Percentiles rank a stretch among this genome's conserved stretches.
Evolutionary conservation across 1,140 invertebrate species (phyloP).

Genomic region (Drosophila bocki): DNA sequence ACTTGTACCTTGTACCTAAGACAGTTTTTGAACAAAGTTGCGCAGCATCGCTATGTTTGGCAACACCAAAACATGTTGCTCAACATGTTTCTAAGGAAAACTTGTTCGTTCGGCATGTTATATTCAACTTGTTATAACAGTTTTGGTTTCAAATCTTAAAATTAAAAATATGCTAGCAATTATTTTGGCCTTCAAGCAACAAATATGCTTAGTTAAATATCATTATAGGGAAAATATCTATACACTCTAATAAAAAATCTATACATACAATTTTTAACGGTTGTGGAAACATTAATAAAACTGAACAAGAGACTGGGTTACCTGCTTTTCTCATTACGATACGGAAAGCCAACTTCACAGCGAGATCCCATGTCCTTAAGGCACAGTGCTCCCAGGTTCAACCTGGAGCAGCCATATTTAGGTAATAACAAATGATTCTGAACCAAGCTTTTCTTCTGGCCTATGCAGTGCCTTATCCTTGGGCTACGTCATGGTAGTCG

Average conservation of each 20-base stretch:
- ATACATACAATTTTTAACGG: background rate
- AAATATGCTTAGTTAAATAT: background rate
- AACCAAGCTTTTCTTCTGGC: too few relatives aligned
- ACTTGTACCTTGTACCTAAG: background rate
- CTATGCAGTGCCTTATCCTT: too few relatives aligned
- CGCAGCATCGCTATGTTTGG: background rate
- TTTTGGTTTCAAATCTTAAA: background rate
- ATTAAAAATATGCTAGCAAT: background rate
- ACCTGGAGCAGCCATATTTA: background rate
- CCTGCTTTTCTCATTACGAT: too few relatives aligned
- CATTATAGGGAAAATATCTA: background rate
- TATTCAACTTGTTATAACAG: background rate
- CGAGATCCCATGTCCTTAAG: background rate
- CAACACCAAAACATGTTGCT: background rate
- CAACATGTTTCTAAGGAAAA: background rate
- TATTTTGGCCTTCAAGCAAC: background rate
- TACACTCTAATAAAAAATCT: background rate
- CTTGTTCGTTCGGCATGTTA: background rate
- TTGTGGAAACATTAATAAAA: background rate
- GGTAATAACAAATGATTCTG: background rate
- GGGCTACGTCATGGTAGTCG: conserved; percentile 7
- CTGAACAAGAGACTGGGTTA: background rate
- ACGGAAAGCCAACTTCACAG: background rate
- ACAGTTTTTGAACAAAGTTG: background rate
- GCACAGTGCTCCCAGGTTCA: background rate